Conservation (phyloP, 1,140 invertebrate genomes). For the Zaprionus inermis region DNA sequence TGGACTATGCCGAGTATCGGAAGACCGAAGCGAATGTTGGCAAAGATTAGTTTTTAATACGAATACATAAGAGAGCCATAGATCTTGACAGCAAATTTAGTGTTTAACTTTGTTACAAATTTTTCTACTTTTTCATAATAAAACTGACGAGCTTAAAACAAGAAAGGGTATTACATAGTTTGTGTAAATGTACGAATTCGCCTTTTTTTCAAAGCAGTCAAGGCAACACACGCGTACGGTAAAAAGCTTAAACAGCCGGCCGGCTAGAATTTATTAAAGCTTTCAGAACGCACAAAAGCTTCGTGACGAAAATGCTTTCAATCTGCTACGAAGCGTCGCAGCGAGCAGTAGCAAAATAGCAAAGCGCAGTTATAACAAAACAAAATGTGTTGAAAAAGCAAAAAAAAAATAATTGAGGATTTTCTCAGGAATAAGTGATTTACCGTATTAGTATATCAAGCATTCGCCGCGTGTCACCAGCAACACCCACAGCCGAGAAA, state of each 20-base stretch:
- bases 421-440: slow-evolving; percentile 18
- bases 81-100: slow-evolving; percentile 42
- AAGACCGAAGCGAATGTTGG: slow-evolving; percentile 67
- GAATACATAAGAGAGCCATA: slow-evolving; percentile 34
- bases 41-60: slow-evolving; percentile 47
- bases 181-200: too few relatives aligned
- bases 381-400: slow-evolving; percentile 36
- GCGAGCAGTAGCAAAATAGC: slow-evolving; percentile 40
- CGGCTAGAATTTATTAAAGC: slow-evolving; percentile 26
- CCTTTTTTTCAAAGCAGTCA: too few relatives aligned
- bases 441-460: slow-evolving; percentile 28
- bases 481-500: neutral
- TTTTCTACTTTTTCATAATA: slow-evolving; percentile 44
- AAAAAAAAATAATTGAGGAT: slow-evolving; percentile 5
- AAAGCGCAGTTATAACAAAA: neutral
- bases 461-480: slow-evolving; percentile 47
- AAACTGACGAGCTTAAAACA: slow-evolving; percentile 8
- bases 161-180: neutral
- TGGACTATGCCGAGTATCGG: slow-evolving; percentile 90
- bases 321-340: slow-evolving; percentile 47
- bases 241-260: slow-evolving; percentile 33
- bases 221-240: slow-evolving; percentile 18
- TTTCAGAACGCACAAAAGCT: slow-evolving; percentile 48
- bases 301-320: slow-evolving; percentile 22
- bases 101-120: slow-evolving; percentile 42